Conservation (phyloP, 2,797 vertebrate genomes). For the Rallus crepitans region DNA sequence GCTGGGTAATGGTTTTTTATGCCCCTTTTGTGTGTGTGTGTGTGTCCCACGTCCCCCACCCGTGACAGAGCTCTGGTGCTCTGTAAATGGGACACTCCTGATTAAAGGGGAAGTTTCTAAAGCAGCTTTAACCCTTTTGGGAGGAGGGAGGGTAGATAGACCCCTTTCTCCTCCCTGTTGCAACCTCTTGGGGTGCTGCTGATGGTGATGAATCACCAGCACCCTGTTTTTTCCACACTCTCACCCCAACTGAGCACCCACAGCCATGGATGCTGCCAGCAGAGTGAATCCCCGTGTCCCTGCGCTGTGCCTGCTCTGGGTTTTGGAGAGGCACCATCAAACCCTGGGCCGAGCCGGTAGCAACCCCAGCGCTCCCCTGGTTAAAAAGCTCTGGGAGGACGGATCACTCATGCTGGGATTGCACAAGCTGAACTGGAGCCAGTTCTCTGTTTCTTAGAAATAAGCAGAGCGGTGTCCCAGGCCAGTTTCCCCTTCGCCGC, state of each 20-base stretch:
- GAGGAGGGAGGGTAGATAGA: background rate
- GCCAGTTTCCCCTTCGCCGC: background rate
- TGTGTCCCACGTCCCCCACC: background rate
- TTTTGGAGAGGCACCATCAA: background rate
- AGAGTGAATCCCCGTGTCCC: accelerated
- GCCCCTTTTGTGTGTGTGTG: background rate
- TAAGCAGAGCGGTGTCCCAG: background rate
- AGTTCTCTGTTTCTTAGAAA: constrained; percentile 48
- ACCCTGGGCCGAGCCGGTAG: background rate
- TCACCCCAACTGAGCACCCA: accelerated
- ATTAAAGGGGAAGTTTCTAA: background rate
- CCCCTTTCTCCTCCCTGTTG: background rate
- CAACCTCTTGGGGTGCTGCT: accelerated
- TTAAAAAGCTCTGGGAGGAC: background rate
- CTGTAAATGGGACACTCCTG: accelerated
- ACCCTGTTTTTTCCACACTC: background rate
- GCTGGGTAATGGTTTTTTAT: background rate
- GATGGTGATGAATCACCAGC: background rate
- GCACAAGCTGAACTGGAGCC: constrained; percentile 40
- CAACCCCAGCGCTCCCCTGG: background rate
- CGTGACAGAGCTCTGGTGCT: background rate
- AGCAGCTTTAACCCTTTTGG: background rate
- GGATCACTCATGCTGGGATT: background rate
- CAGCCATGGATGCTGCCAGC: accelerated
- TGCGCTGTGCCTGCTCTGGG: no score